Evolutionary conservation across 2,797 vertebrate species (phyloP), one percentile per base, ranked within the genome.

Genomic region (Remorina albescens): DNA sequence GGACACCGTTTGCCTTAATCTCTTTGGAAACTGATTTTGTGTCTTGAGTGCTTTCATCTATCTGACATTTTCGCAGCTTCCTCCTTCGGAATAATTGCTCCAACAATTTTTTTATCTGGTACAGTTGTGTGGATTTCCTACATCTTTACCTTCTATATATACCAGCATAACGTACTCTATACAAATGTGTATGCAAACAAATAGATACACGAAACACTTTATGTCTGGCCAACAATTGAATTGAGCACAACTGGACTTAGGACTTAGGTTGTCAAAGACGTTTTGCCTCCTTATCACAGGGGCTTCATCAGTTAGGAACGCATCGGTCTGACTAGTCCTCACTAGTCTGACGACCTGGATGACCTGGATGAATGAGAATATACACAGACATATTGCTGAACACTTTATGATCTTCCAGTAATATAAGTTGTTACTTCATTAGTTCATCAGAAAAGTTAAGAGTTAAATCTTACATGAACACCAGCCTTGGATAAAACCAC

Each of bases 1-100:
- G 49, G 19, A 53, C 23, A 42, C 55, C 21, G 0, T 76, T 53
- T 56, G 66, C 74, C 74, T 82, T 76, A 47, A 70, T 60, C 25
- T 77, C 28, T 66, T 47, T 49, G 34, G 23, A 44, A 65, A 25
- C 50, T 47, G 21, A 60, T 54, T 26, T 21, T 76, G 39, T 78
- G 62, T 79, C 34, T 73, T 73, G 32, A 8, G 42, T 26, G 19
- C 54, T 71, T 70, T 71, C 12, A 41, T 57, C n/a, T 54, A 9
- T 68, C 3, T 53, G 11, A 56, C 57, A 53, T 50, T 59, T 34
- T n/a, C 63, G 8, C 54, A 74, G 50, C 60, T 26, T 71, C 60
- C 13, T 69, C 54, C 25, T 56, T 21, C 16, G 1, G 4, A 69
- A 41, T 26, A 21, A 49, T 59, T 60, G 0, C 46, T 6, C 1